Evolutionary conservation across 2,797 vertebrate species (phyloP).

Genomic region (Hybognathus amarus): DNA sequence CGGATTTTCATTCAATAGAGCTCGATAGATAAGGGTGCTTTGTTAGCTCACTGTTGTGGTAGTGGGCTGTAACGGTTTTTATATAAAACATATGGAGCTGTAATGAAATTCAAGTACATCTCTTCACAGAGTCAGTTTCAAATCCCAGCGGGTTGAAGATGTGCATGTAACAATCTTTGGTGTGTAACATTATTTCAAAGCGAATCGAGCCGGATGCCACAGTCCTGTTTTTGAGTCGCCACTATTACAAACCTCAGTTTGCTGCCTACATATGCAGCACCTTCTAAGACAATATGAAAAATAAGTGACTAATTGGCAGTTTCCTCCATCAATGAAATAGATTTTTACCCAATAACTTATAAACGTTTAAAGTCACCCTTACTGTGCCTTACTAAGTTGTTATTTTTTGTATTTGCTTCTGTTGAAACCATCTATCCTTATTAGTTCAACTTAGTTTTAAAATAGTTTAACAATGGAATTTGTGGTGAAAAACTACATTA

Average conservation of each 20-base stretch:
- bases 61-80: constrained; percentile 14
- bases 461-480: background rate
- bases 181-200: background rate
- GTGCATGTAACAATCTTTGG: constrained; percentile 15
- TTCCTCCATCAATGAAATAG: too few relatives aligned
- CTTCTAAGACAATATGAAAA: background rate
- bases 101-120: constrained; percentile 45
- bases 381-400: background rate
- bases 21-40: constrained; percentile 2
- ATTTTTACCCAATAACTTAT: background rate
- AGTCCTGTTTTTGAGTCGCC: background rate
- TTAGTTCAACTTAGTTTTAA: background rate
- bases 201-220: background rate
- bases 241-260: background rate
- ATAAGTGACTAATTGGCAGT: background rate
- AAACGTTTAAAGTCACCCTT: background rate
- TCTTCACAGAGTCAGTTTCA: background rate
- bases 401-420: background rate
- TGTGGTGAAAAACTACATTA: background rate
- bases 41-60: constrained; percentile 28
- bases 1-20: background rate
- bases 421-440: background rate
- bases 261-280: background rate
- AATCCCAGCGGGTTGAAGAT: constrained; percentile 1
- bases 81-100: constrained; percentile 54